phyloP scores from a whole-genome alignment of 2,888 invertebrate species.

The Chrysolina americana region DNA sequence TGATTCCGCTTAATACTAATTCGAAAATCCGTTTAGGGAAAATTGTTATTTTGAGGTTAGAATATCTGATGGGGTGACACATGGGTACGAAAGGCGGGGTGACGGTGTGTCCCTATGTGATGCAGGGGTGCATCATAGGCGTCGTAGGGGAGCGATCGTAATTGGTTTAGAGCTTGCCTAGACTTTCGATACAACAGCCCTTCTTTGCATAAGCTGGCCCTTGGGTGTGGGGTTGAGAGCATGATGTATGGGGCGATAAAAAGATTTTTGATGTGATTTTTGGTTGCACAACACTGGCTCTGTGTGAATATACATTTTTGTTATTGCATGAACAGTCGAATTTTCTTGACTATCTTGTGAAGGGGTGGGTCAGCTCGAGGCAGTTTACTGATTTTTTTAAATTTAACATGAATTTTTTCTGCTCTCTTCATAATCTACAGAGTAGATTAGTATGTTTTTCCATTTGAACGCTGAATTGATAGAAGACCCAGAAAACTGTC shows the following conservation, averaged over 20 bases:
- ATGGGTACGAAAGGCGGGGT: conserved; percentile 56
- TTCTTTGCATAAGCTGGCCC: conserved; percentile 53
- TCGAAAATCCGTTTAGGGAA: conserved; percentile 57
- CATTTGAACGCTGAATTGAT: too few species aligned
- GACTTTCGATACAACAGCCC: conserved; percentile 54
- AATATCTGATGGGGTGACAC: conserved; percentile 52
- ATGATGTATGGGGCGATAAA: conserved; percentile 37
- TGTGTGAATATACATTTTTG: neutral
- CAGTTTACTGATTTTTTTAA: too few species aligned
- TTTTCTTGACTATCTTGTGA: too few species aligned
- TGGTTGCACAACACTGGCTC: neutral
- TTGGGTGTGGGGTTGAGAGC: conserved; percentile 16
- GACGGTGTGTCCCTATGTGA: conserved; percentile 52
- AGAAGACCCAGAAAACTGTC: too few species aligned
- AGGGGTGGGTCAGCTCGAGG: too few species aligned
- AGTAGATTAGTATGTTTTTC: too few species aligned
- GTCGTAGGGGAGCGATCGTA: conserved; percentile 58
- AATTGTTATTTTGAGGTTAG: conserved; percentile 46
- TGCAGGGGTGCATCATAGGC: conserved; percentile 54
- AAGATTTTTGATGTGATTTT: neutral
- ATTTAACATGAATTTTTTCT: too few species aligned
- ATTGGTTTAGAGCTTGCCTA: conserved; percentile 57
- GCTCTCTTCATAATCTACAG: too few species aligned
- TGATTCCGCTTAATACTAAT: conserved; percentile 58
- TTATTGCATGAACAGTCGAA: too few species aligned